Conservation (phyloP, 2,797 vertebrate genomes). For the Schizopygopsis pylzovi region DNA sequence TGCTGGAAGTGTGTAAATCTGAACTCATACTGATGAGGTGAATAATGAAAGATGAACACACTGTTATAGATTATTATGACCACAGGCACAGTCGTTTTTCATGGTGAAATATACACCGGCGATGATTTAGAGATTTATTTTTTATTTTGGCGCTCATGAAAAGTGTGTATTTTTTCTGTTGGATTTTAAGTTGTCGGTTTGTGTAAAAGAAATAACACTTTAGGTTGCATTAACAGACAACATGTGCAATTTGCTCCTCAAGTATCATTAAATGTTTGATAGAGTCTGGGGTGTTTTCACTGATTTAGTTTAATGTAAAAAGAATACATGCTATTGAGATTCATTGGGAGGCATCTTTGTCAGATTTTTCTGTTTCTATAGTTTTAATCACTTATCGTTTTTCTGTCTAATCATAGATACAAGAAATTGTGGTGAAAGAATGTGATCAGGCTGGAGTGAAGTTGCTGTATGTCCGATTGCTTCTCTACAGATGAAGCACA, state of each 20-base stretch:
- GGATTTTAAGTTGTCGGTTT: slow-evolving; percentile 19
- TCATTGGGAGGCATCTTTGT: neutral
- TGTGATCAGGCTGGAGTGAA: neutral
- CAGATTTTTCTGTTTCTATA: neutral
- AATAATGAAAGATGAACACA: slow-evolving; percentile 43
- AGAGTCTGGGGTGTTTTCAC: neutral
- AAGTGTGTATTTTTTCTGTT: slow-evolving; percentile 27
- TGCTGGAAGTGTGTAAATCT: slow-evolving; percentile 12
- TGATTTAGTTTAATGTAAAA: neutral
- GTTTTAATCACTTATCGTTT: neutral
- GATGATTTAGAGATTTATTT: slow-evolving; percentile 6
- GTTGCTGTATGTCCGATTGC: neutral
- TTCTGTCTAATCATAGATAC: neutral
- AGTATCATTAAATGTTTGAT: slow-evolving; percentile 22
- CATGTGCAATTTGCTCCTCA: slow-evolving; percentile 3
- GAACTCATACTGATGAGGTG: slow-evolving; percentile 40
- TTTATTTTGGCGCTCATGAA: neutral
- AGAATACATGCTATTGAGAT: slow-evolving; percentile 10
- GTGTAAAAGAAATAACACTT: slow-evolving; percentile 10
- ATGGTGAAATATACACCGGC: slow-evolving; percentile 28
- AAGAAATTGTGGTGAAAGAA: neutral
- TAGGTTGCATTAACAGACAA: slow-evolving; percentile 17
- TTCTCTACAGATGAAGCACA: neutral
- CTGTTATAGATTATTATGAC: slow-evolving; percentile 28
- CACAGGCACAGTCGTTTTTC: slow-evolving; percentile 23